These are phyloP conservation scores for Sigmodon hispidus DNA, from an alignment of 2,113 vertebrate species.

Conservation along the genomic window DNA sequence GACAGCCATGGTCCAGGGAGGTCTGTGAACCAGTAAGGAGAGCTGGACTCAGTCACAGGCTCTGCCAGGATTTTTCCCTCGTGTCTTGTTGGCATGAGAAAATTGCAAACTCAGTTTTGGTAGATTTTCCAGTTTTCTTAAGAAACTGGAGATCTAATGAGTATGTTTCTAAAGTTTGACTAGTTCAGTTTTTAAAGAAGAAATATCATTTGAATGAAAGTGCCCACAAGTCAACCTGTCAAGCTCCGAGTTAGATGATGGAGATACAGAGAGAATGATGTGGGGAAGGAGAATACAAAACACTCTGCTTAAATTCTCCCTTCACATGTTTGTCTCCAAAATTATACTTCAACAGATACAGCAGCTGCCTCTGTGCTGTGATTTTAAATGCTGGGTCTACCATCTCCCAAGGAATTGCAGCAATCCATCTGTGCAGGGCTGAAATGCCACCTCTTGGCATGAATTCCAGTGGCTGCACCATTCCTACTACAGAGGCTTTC, in stretches of 20 bases:
- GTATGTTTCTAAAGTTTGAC: conserved; percentile 27
- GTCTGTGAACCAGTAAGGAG: too few relatives aligned
- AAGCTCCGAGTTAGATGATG: background rate
- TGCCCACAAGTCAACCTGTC: background rate
- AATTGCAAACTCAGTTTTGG: background rate
- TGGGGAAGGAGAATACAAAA: background rate
- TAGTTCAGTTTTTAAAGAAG: background rate
- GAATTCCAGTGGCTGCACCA: background rate
- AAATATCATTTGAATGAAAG: background rate
- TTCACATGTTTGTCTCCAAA: conserved; percentile 15
- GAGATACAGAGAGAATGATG: background rate
- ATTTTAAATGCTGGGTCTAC: background rate
- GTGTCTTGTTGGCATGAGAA: background rate
- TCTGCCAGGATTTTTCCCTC: background rate
- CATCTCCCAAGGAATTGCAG: background rate
- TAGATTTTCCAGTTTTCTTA: background rate
- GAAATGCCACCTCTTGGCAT: background rate
- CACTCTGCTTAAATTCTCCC: background rate
- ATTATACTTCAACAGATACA: background rate
- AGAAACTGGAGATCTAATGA: background rate
- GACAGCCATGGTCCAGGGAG: background rate
- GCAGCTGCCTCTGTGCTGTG: background rate
- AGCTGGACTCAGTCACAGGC: background rate
- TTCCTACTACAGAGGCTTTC: background rate
- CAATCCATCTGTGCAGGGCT: background rate